phyloP scores from a whole-genome alignment of 2,888 invertebrate species.

The Epinotia demarniana region DNA sequence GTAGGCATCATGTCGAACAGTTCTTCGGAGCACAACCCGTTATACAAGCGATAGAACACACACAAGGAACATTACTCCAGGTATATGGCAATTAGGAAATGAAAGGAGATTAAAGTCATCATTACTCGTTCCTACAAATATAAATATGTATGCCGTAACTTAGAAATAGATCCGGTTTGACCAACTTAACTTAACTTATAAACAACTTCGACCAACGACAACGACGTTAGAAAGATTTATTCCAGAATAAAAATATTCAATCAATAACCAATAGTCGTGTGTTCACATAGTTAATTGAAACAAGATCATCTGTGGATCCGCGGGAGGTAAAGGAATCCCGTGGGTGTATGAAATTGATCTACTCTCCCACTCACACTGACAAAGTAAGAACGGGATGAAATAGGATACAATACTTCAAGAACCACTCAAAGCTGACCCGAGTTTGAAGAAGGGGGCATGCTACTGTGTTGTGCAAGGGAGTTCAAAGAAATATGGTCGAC shows the following conservation, averaged over 20 bases:
- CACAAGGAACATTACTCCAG: too few species aligned
- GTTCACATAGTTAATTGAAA: slow-evolving; percentile 73
- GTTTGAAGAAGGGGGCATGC: slow-evolving; percentile 4
- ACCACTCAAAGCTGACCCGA: slow-evolving; percentile 25
- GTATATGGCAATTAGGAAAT: slow-evolving; percentile 27
- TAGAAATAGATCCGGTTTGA: neutral
- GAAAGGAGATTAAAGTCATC: neutral
- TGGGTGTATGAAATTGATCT: slow-evolving; percentile 64
- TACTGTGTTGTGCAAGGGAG: slow-evolving; percentile 9
- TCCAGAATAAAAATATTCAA: slow-evolving; percentile 35
- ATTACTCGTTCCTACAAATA: neutral
- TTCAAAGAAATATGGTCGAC: slow-evolving; percentile 38
- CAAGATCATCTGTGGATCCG: slow-evolving; percentile 65
- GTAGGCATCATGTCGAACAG: too few species aligned
- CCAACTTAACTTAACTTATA: neutral
- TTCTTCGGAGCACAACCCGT: too few species aligned
- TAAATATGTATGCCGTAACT: too few species aligned
- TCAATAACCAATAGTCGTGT: slow-evolving; percentile 48
- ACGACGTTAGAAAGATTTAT: neutral
- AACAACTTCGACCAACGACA: neutral
- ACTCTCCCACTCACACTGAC: slow-evolving; percentile 54
- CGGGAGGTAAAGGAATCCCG: slow-evolving; percentile 63
- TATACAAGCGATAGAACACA: too few species aligned
- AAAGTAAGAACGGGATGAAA: slow-evolving; percentile 53
- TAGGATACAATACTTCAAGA: slow-evolving; percentile 46